phyloP scores from a whole-genome alignment of 2,113 vertebrate genomes.

The Trematomus loennbergii region DNA sequence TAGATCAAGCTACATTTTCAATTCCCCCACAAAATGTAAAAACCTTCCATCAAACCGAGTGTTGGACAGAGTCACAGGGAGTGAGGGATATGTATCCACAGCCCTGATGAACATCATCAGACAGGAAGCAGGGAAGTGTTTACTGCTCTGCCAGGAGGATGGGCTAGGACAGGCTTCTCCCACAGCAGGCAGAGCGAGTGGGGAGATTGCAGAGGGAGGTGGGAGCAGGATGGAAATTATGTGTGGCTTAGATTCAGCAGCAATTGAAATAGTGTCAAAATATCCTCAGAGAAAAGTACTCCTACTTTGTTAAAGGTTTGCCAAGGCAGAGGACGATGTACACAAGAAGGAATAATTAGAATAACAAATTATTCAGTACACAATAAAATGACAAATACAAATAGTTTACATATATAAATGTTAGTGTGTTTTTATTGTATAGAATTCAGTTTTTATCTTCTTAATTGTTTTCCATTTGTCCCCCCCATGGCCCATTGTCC shows the following conservation, averaged over 20 bases:
- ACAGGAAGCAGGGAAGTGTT: slow-evolving; percentile 44
- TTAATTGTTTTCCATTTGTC: too few species aligned
- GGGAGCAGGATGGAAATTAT: slow-evolving; percentile 27
- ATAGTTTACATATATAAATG: too few species aligned
- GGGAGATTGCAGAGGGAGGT: slow-evolving; percentile 26
- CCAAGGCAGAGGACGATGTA: background rate
- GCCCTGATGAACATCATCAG: slow-evolving; percentile 42
- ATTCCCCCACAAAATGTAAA: slow-evolving; percentile 28
- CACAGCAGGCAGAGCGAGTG: slow-evolving; percentile 32
- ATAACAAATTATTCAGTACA: too few species aligned
- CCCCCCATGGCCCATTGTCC: too few species aligned
- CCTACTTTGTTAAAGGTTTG: background rate
- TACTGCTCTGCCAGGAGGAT: slow-evolving; percentile 44
- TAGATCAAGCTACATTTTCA: slow-evolving; percentile 27
- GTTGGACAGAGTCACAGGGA: slow-evolving; percentile 15
- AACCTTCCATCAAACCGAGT: slow-evolving; percentile 1
- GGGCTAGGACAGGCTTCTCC: slow-evolving; percentile 52
- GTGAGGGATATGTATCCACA: slow-evolving; percentile 44
- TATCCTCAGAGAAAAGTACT: slow-evolving; percentile 11
- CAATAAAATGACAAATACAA: background rate
- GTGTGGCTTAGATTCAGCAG: slow-evolving; percentile 12
- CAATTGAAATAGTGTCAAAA: slow-evolving; percentile 15
- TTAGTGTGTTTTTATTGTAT: too few species aligned
- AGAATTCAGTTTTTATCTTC: too few species aligned
- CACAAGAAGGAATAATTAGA: too few species aligned